Base-by-base conservation (phyloP, 1,140 invertebrate species). In the Aphis gossypii region DNA sequence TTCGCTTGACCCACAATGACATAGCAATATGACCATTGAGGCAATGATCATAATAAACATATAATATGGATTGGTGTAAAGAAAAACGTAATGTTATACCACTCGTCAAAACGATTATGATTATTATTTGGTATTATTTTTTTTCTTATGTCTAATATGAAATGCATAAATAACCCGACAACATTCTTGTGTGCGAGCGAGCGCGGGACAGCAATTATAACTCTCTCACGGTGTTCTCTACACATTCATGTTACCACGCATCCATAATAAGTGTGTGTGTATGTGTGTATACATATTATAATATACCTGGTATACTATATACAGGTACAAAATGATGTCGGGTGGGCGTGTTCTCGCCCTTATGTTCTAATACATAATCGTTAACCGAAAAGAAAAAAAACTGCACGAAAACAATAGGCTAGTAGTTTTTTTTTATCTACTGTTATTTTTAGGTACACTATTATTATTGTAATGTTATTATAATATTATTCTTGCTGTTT, bases 261-360 rank as follows among this genome's bases (percentile, higher is more conserved):
- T 35, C 82, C 23, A 84, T 84, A 84, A 23, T 25, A 21, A 11
- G 21, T 23, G 35, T 21, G 6, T 21, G 76, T 8, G 76, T 25
- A 21, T 44, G 20, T 44, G 35, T 83, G 44, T 48, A 2, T 76
- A n/a, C 30, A 76, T 76, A 76, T 76, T 76, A 76, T 76, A 76
- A 76, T 76, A 76, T n/a, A 76, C 30, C 60, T 46, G 9, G 9
- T 46, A 46, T 46, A 46, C 46, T 41, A 41, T 51, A 76, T 76
- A 76, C n/a, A 76, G 60, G 60, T 76, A n/a, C 9, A 76, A n/a
- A 44, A 93, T 41, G 92, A 93, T 48, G 48, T 41, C 38, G n/a
- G n/a, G 76, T 86, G 92, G 92, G 92, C 92, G 92, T 93, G 92
- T 86, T 93, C 92, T 93, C 82, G 92, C 82, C 92, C 92, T 93